Evolutionary conservation across 2,888 invertebrate genomes (phyloP).

Genomic region (Pinctada fucata): DNA sequence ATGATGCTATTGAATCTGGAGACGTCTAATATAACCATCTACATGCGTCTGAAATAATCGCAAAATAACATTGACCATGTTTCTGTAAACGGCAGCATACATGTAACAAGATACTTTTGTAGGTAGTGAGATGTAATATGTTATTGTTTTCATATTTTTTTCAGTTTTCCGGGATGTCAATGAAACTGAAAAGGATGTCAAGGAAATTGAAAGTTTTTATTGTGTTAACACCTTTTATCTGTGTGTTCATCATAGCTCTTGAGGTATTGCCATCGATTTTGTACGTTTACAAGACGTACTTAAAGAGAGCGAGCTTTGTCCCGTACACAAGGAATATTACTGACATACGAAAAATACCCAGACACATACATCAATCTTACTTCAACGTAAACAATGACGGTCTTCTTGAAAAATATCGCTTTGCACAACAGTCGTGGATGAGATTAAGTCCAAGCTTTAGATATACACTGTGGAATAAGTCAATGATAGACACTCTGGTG

Average conservation of each 20-base stretch:
- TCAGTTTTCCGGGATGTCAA: too few relatives aligned
- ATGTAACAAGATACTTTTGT: too few relatives aligned
- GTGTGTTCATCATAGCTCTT: not conserved
- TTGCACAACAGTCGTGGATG: not conserved
- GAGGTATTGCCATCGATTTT: not conserved
- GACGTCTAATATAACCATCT: too few relatives aligned
- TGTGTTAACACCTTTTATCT: too few relatives aligned
- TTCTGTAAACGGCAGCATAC: too few relatives aligned
- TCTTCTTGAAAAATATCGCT: not conserved
- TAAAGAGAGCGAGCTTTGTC: not conserved
- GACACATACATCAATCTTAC: slow-evolving; percentile 1
- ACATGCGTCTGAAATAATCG: too few relatives aligned
- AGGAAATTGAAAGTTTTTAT: too few relatives aligned
- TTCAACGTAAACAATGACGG: not conserved
- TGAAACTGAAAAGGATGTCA: too few relatives aligned
- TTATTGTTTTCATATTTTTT: too few relatives aligned
- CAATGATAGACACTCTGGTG: not conserved
- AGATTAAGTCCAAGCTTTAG: not conserved
- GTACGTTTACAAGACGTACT: not conserved
- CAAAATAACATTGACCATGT: too few relatives aligned
- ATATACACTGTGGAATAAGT: slow-evolving; percentile 5
- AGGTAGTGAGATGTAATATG: too few relatives aligned
- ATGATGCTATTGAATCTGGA: too few relatives aligned
- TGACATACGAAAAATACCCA: slow-evolving; percentile 1
- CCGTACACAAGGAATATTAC: not conserved